A percentile compares a stretch with the other conserved stretches of the same genome.
Evolutionary conservation across 1,140 invertebrate species (phyloP).

Genomic region (Lepidostoma basale): DNA sequence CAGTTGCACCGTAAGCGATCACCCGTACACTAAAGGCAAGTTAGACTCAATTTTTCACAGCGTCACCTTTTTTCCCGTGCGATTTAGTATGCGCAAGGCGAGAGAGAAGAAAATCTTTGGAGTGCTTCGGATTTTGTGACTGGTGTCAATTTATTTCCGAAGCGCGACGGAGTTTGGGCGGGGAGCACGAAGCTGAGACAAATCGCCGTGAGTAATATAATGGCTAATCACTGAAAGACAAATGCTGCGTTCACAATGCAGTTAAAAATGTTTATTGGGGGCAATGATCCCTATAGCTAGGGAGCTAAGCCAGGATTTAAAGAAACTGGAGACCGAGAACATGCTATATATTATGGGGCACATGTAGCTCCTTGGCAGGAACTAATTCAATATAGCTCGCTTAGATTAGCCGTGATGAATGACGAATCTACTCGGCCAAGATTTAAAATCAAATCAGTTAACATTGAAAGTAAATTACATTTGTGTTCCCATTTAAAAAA

Average conservation of each 20-base stretch:
- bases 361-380: too few species aligned
- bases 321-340: not conserved
- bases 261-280: slow-evolving; percentile 26
- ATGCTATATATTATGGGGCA: too few species aligned
- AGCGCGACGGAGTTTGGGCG: not conserved
- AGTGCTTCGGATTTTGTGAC: slow-evolving; percentile 15
- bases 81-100: not conserved
- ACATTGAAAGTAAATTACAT: too few species aligned
- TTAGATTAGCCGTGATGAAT: too few species aligned
- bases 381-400: too few species aligned
- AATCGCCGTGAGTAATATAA: slow-evolving; percentile 41
- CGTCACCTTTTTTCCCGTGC: not conserved
- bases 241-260: slow-evolving; percentile 20
- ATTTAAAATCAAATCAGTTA: too few species aligned
- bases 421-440: too few species aligned
- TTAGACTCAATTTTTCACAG: too few species aligned
- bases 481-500: too few species aligned
- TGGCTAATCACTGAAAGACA: slow-evolving; percentile 40
- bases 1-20: not conserved
- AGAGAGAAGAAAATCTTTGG: slow-evolving; percentile 8
- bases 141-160: slow-evolving; percentile 42
- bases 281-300: slow-evolving; percentile 9
- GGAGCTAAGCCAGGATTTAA: slow-evolving; percentile 10
- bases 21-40: not conserved
- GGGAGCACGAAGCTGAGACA: slow-evolving; percentile 29